phyloP scores from a whole-genome alignment of 1,140 invertebrate species.

The Chymomyza costata region DNA sequence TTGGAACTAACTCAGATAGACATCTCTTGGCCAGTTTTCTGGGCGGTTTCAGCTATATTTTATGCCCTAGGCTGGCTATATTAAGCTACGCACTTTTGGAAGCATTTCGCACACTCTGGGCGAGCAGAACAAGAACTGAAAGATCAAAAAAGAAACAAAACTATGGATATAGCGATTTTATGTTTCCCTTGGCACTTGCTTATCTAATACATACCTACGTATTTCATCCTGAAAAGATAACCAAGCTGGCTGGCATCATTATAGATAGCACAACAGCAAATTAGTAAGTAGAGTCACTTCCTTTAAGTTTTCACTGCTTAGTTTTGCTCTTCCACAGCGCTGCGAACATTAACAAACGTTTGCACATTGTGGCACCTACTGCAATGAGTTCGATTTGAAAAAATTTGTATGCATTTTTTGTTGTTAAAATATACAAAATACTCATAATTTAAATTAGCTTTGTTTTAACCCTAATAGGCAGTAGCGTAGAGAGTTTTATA shows the following conservation, averaged over 20 bases:
- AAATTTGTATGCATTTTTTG: background rate
- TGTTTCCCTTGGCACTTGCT: slow-evolving; percentile 30
- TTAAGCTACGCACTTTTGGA: slow-evolving; percentile 40
- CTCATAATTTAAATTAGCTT: too few relatives aligned
- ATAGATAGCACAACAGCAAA: slow-evolving; percentile 39
- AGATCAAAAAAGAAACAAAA: background rate
- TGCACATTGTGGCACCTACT: slow-evolving; percentile 7
- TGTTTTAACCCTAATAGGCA: too few relatives aligned
- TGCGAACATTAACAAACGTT: slow-evolving; percentile 15
- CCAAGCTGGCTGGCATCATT: slow-evolving; percentile 21
- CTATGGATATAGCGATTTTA: slow-evolving; percentile 20
- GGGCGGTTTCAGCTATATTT: slow-evolving; percentile 34
- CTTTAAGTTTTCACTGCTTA: slow-evolving; percentile 4
- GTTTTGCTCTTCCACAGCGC: slow-evolving; percentile 15
- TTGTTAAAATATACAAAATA: background rate
- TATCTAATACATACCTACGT: slow-evolving; percentile 42
- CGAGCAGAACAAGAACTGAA: slow-evolving; percentile 1
- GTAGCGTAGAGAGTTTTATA: too few relatives aligned
- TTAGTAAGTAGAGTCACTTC: slow-evolving; percentile 37
- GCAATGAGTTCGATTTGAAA: slow-evolving; percentile 5
- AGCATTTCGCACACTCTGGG: slow-evolving; percentile 22
- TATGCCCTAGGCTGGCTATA: slow-evolving; percentile 37
- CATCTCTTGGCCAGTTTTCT: slow-evolving; percentile 37
- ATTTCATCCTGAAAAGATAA: slow-evolving; percentile 20
- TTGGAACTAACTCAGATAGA: background rate